Evolutionary conservation across 2,113 vertebrate species (phyloP).

Genomic region (human): GRCh38 chr4:90125001-90125500

Average conservation of each 20-base stretch:
- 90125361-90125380: neutral
- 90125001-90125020: slow-evolving; percentile 62
- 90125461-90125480: slow-evolving; percentile 21
- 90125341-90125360: neutral
- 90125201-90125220: neutral
- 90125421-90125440: neutral
- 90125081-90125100: slow-evolving; percentile 23
- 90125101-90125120: neutral
- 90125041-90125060: slow-evolving; percentile 8
- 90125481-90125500: neutral
- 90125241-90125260: neutral
- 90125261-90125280: neutral
- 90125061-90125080: slow-evolving; percentile 55
- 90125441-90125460: neutral
- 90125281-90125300: neutral
- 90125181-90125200: neutral
- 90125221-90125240: neutral
- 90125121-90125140: neutral
- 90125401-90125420: neutral
- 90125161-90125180: neutral
- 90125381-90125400: neutral
- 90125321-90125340: neutral
- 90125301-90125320: neutral
- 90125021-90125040: slow-evolving; percentile 40
- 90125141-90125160: neutral